Percentiles rank a stretch among this genome's conserved stretches.
Conservation (phyloP, 2,797 vertebrate genomes). For the Malacoctenus gilli region DNA sequence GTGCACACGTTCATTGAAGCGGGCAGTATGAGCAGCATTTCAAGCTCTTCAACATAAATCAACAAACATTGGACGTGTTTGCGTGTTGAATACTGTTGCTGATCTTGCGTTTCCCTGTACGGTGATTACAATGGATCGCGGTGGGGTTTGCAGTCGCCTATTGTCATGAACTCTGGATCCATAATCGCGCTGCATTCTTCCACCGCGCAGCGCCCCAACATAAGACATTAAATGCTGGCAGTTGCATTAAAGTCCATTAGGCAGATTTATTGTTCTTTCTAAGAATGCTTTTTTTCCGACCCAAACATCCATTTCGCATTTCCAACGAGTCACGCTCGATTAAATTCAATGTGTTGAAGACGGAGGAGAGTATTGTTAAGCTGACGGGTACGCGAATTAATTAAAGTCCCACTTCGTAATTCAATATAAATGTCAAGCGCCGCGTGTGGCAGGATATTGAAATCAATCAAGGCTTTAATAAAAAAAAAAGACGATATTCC, state of each 20-base stretch:
- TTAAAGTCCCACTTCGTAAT: conserved; percentile 74
- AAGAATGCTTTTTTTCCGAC: conserved; percentile 67
- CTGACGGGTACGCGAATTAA: conserved; percentile 65
- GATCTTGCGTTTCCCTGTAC: not conserved
- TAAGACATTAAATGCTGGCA: conserved; percentile 50
- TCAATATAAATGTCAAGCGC: conserved; percentile 71
- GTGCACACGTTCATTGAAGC: not conserved
- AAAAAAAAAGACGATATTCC: conserved; percentile 56
- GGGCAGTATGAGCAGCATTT: not conserved
- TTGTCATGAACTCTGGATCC: conserved; percentile 20
- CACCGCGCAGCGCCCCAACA: conserved; percentile 31
- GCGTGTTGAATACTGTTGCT: conserved; percentile 11
- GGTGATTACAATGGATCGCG: no score
- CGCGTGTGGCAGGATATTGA: conserved; percentile 71
- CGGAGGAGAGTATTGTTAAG: conserved; percentile 66
- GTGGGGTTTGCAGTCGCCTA: not conserved
- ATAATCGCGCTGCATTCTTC: conserved; percentile 19
- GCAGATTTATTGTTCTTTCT: conserved; percentile 62
- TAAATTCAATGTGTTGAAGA: conserved; percentile 67
- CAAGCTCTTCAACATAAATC: conserved; percentile 7
- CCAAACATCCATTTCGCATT: conserved; percentile 71
- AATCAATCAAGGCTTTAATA: conserved; percentile 75
- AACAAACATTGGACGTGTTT: conserved; percentile 5
- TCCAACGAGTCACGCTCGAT: conserved; percentile 70
- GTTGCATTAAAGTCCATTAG: conserved; percentile 63